Evolutionary conservation across 2,888 invertebrate species (phyloP), one percentile per base, ranked within the genome.

Genomic region (Arrhopalites spinosus): DNA sequence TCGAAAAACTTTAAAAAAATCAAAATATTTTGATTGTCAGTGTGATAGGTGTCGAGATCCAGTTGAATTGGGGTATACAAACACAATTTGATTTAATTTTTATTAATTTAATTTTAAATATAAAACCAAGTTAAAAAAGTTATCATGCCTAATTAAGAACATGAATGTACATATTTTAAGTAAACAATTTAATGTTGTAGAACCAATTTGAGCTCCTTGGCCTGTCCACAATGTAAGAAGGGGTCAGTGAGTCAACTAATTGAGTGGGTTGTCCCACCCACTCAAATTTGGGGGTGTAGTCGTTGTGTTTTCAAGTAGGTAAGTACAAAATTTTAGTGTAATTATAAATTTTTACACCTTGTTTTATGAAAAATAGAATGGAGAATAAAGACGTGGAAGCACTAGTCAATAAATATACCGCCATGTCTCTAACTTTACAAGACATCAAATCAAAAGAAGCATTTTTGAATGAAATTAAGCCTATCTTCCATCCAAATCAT

Each of bases 1-100:
- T 13, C 74, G 77, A 56, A 73, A 67, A 30, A 69, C 76, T 25
- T 68, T 82, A 15, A 75, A 76, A 72, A 80, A 76, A 47, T 76
- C 80, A 3, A 83, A 83, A 63, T 82, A 80, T 29, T 83, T 83
- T 53, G 76, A 75, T 1, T 83, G 83, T 70, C 72, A 45, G 15
- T 83, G 83, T 53, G 72, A 76, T 1, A 63, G 83, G 29, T 83
- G 83, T 53, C 29, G 63, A 30, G 81, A 80, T 72, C 79, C 80
- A 23, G 75, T 75, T 0, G 83, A 83, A 64, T 64, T 81, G 1
- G n/a, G n/a, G n/a, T n/a, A n/a, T n/a, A n/a, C n/a, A n/a, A n/a
- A n/a, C n/a, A n/a, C n/a, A n/a, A n/a, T n/a, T n/a, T n/a, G n/a
- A n/a, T n/a, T n/a, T n/a, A n/a, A n/a, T n/a, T n/a, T n/a, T n/a